A percentile compares a stretch with the other conserved stretches of the same genome.
These are phyloP conservation scores for Thinocorus orbignyianus DNA, from an alignment of 2,113 vertebrate genomes.

Conservation along the genomic window DNA sequence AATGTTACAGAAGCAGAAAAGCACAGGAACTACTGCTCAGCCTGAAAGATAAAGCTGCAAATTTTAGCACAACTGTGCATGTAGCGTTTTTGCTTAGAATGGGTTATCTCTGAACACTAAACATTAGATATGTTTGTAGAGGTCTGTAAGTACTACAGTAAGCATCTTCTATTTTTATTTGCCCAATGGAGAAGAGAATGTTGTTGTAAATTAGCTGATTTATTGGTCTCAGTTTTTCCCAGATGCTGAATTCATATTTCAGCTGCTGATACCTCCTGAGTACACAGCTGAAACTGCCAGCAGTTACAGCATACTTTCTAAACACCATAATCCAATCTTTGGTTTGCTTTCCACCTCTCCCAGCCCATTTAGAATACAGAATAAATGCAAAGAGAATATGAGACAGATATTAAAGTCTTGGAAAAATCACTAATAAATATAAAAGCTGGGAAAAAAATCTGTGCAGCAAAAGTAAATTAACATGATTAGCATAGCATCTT, in stretches of 20 bases:
- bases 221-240: slow-evolving; percentile 1
- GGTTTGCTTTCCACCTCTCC: neutral
- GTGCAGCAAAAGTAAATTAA: neutral
- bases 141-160: neutral
- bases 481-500: neutral
- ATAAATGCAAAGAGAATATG: neutral
- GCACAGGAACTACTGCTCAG: neutral
- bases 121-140: neutral
- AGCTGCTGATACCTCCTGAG: neutral
- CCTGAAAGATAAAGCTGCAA: neutral
- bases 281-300: neutral
- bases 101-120: neutral
- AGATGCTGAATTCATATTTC: neutral
- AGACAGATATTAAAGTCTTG: neutral
- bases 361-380: neutral
- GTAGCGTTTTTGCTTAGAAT: neutral
- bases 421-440: slow-evolving; percentile 15
- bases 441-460: slow-evolving; percentile 45
- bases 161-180: slow-evolving; percentile 6
- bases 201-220: neutral
- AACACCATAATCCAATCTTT: neutral
- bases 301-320: neutral
- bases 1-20: neutral
- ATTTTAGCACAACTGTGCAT: neutral
- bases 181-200: neutral